A percentile compares a stretch with the other conserved stretches of the same genome.
Conservation (phyloP, 2,797 vertebrate species). For the Apodemus agrarius region DNA sequence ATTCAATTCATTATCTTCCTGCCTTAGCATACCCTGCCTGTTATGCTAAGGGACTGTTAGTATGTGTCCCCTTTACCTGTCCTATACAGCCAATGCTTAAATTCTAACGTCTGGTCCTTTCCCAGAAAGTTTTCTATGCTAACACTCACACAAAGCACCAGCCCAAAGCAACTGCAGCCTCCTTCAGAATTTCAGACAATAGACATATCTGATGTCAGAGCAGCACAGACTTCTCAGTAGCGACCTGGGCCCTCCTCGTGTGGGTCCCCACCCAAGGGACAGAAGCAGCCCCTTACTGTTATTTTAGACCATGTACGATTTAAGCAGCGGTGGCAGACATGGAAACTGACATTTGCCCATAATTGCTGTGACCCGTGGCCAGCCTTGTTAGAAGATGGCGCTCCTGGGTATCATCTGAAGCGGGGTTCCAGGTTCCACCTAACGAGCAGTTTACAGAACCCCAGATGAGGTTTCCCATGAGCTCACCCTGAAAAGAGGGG, state of each 20-base stretch:
- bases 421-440: conserved; percentile 68
- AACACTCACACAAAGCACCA: neutral
- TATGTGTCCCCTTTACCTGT: neutral
- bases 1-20: neutral
- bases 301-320: conserved; percentile 38
- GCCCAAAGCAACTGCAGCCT: neutral
- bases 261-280: neutral
- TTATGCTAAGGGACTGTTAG: too few species aligned
- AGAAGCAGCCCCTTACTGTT: conserved; percentile 19
- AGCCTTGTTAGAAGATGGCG: conserved; percentile 71
- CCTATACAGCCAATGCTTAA: neutral
- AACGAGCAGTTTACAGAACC: conserved; percentile 78
- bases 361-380: conserved; percentile 77
- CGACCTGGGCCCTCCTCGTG: neutral
- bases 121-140: neutral
- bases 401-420: conserved; percentile 72
- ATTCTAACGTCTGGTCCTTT: neutral
- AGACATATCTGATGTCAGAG: fast-evolving
- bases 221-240: neutral
- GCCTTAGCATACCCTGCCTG: neutral
- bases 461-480: conserved; percentile 71
- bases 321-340: conserved; percentile 40
- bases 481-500: conserved; percentile 75
- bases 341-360: conserved; percentile 52
- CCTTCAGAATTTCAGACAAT: neutral